These are phyloP conservation scores for Pygocentrus nattereri DNA, from an alignment of 2,797 vertebrate genomes.

Conservation along the genomic window DNA sequence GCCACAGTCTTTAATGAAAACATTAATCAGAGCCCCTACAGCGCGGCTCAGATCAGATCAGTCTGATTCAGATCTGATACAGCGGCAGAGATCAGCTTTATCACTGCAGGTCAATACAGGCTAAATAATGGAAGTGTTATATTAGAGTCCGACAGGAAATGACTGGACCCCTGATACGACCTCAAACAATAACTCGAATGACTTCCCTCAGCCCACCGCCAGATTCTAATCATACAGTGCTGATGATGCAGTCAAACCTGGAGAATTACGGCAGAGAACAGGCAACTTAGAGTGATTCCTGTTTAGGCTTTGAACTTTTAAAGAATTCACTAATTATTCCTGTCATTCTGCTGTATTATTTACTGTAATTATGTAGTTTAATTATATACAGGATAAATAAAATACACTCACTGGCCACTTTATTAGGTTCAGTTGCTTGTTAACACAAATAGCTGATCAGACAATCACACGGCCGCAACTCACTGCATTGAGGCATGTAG, in stretches of 20 bases:
- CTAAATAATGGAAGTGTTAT: slow-evolving; percentile 3
- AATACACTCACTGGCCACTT: too few relatives aligned
- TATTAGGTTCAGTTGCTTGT: too few relatives aligned
- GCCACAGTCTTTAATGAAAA: background rate
- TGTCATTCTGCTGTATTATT: too few relatives aligned
- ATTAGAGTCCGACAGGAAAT: slow-evolving; percentile 1
- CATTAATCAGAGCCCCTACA: slow-evolving; percentile 18
- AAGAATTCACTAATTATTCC: too few relatives aligned
- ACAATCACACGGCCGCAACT: too few relatives aligned
- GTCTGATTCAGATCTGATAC: background rate
- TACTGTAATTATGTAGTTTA: too few relatives aligned
- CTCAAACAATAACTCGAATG: background rate
- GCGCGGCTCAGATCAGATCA: background rate
- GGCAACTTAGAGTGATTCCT: too few relatives aligned
- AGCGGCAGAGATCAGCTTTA: background rate
- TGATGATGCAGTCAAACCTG: background rate
- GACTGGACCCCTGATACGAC: background rate
- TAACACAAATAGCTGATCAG: too few relatives aligned
- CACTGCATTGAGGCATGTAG: too few relatives aligned
- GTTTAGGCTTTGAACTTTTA: background rate
- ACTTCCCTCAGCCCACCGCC: background rate
- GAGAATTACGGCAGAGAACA: background rate
- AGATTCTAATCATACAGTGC: background rate
- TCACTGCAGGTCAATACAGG: background rate
- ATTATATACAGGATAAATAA: too few relatives aligned